Evolutionary conservation across 2,888 invertebrate genomes (phyloP), one percentile per base, ranked within the genome.

Genomic region (Erebia epiphron): DNA sequence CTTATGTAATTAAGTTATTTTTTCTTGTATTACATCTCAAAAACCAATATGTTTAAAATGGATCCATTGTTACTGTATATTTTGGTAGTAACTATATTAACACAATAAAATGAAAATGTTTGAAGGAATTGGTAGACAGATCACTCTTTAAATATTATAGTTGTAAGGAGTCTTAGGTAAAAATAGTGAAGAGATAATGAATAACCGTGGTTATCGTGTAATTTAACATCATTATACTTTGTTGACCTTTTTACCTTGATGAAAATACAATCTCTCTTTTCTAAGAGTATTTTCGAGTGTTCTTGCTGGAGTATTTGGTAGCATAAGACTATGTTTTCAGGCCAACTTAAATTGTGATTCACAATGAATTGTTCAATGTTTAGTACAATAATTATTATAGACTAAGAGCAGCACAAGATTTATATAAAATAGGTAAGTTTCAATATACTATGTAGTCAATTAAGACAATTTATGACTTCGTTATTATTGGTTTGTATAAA

Each of bases 321-420:
- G 26, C n/a, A n/a, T n/a, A 60, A 41, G 7, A 60, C 5, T 41
- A 16, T 43, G n/a, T 60, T 41, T 7, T 41, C 46, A 43, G 3
- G 46, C 21, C 41, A 54, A 65, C 13, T 65, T 65, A 54, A 16
- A 65, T 56, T 41, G 56, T 65, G 65, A 65, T 65, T 56, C 54
- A 54, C 67, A 67, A 79, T n/a, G 76, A 75, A 77, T 80, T 79
- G 80, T 83, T 82, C 80, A 83, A 82, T 80, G 70, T 78, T 76
- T 79, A 81, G 84, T 84, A 85, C 83, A 83, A 83, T 78, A 78
- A 79, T 71, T 76, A 76, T 78, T 76, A 76, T 78, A 76, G 71
- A 62, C 71, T 76, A 76, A 76, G 73, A 21, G 58, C 69, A 68
- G 74, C 72, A 74, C 70, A 75, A 75, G n/a, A 67, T 73, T 71